phyloP scores from a whole-genome alignment of 2,888 invertebrate genomes.

The Gastracanthus pulcherrimus region DNA sequence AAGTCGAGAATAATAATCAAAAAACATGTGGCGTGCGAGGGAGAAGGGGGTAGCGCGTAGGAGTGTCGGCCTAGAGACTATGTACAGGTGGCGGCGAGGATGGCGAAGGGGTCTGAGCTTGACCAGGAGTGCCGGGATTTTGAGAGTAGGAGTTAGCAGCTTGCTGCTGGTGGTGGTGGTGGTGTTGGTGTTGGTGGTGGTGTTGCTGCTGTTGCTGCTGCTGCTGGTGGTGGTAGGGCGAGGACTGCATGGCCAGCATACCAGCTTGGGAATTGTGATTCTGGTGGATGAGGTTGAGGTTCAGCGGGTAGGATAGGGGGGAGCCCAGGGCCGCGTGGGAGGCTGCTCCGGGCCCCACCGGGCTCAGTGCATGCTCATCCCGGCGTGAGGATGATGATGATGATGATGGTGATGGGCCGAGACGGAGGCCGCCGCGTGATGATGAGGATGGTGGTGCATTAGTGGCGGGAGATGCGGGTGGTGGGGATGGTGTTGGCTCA shows the following conservation, averaged over 20 bases:
- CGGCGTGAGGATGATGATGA: conserved; percentile 75
- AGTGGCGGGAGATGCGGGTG: conserved; percentile 82
- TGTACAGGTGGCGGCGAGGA: conserved; percentile 77
- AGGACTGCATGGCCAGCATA: conserved; percentile 54
- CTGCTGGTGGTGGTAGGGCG: conserved; percentile 60
- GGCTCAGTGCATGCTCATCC: conserved; percentile 86
- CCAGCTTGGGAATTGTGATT: conserved; percentile 64
- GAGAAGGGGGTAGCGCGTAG: conserved; percentile 63
- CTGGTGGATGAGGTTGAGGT: conserved; percentile 73
- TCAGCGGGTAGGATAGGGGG: conserved; percentile 76
- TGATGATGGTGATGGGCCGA: conserved; percentile 74
- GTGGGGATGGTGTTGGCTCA: conserved; percentile 81
- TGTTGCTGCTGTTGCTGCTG: conserved; percentile 66
- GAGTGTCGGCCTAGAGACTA: conserved; percentile 73
- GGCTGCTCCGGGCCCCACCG: conserved; percentile 83
- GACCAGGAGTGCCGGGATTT: conserved; percentile 73
- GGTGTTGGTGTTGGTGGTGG: conserved; percentile 61
- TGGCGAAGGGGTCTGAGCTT: conserved; percentile 75
- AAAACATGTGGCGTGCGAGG: conserved; percentile 61
- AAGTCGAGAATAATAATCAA: conserved; percentile 30
- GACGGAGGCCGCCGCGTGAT: conserved; percentile 76
- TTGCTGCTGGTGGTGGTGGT: conserved; percentile 69
- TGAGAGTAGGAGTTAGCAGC: conserved; percentile 72
- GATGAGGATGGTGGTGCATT: conserved; percentile 78
- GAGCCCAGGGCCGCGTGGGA: conserved; percentile 75